phyloP scores from a whole-genome alignment of 2,797 vertebrate species.

The Pampus argenteus region DNA sequence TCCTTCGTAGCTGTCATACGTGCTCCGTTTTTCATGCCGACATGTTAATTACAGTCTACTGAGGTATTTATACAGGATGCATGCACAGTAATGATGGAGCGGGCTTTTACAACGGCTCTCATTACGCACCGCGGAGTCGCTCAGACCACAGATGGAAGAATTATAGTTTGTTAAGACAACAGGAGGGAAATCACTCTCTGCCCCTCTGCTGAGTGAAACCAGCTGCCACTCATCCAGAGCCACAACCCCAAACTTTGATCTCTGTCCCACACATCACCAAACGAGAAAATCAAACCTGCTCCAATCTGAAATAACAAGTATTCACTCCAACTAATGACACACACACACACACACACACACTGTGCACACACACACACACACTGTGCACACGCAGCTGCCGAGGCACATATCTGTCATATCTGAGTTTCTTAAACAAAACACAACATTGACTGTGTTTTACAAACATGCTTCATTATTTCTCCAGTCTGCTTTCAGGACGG shows the following conservation, averaged over 20 bases:
- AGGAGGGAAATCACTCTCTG: slow-evolving; percentile 23
- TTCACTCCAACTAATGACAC: too few species aligned
- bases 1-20: background rate
- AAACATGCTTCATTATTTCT: slow-evolving; percentile 1
- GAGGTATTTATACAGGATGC: background rate
- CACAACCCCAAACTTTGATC: slow-evolving; percentile 45
- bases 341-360: background rate
- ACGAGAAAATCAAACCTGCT: background rate
- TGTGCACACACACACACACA: background rate
- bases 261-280: background rate
- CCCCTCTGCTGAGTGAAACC: slow-evolving; percentile 54
- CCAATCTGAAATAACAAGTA: background rate
- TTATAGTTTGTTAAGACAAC: slow-evolving; percentile 38
- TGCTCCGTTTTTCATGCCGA: background rate
- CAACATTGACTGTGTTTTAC: background rate
- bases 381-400: background rate
- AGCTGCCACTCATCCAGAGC: slow-evolving; percentile 49
- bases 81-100: background rate
- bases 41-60: background rate
- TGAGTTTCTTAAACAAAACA: background rate
- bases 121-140: background rate
- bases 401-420: background rate
- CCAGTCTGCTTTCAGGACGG: background rate
- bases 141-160: slow-evolving; percentile 32
- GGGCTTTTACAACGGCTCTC: background rate